Evolutionary conservation across 2,888 invertebrate species (phyloP), one percentile per base, ranked within the genome.

Genomic region (Drosophila tripunctata): DNA sequence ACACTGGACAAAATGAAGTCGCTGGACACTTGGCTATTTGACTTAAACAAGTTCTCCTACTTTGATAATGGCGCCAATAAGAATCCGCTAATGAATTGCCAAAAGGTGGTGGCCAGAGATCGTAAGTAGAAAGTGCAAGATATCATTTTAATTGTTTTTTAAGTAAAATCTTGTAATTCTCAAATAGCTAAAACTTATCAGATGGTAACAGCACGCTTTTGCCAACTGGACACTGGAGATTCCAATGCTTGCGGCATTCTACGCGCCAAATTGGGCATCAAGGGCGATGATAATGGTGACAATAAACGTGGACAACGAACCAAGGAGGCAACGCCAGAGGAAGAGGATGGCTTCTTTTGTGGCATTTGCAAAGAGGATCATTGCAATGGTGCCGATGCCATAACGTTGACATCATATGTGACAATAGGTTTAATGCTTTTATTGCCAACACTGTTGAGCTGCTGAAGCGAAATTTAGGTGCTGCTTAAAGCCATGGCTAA

Each of bases 11-110:
- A 90, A 83, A 90, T 90, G 84, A 88, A 84, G 67, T 88, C 89
- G 2, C 72, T 89, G 47, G 82, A 89, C 58, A 89, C 91, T 7
- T 91, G 91, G 91, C 88, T 91, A 2, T 89, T 90, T 40, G 88
- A 90, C 7, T 66, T 91, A 90, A 93, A 75, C 91, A 92, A 88
- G 67, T 88, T 91, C 43, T 78, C 88, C 1, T 90, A 90, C 50
- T 89, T 90, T 40, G 88, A 89, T 27, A 85, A 82, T 14, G 88
- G 88, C 31, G 72, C 76, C 51, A 81, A 78, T 40, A 89, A 89
- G 43, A 80, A 80, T 74, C 91, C 91, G 1, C 78, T 91, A 1
- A 91, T 91, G 90, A 90, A 89, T 62, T 92, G 92, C 68, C 92
- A 92, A 78, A 92, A 92, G 72, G 90, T 92, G 19, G 88, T 91